These are phyloP conservation scores for Lasioglossum zephyrum DNA, from an alignment of 2,888 invertebrate species.

Conservation along the genomic window DNA sequence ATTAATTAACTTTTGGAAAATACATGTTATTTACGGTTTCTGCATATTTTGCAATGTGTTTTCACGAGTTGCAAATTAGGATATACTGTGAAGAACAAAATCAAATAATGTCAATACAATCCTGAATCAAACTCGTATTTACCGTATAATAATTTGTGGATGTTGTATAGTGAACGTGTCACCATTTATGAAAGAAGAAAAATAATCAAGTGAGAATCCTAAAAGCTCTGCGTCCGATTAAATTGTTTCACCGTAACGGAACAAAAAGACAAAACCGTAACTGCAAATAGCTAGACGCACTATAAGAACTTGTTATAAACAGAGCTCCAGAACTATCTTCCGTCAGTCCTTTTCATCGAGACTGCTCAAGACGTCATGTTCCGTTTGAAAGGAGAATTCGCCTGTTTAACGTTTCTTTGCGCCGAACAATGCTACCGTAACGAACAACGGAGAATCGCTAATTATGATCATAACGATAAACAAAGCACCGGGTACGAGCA, in stretches of 20 bases:
- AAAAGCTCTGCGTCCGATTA: not conserved
- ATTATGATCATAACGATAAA: not conserved
- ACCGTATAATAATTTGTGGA: not conserved
- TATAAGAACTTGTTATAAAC: not conserved
- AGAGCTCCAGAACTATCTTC: not conserved
- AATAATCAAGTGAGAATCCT: not conserved
- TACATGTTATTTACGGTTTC: not conserved
- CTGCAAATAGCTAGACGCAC: not conserved
- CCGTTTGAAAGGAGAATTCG: not conserved
- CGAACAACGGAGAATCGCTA: not conserved
- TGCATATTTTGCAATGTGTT: not conserved
- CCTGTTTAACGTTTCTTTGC: not conserved
- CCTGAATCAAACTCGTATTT: not conserved
- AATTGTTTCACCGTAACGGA: not conserved
- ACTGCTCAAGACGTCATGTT: not conserved
- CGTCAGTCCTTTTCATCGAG: not conserved
- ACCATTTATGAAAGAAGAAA: not conserved
- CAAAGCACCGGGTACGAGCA: not conserved
- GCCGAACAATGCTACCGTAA: not conserved
- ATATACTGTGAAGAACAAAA: not conserved
- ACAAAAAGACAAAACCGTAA: not conserved
- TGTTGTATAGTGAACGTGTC: not conserved
- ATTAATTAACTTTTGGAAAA: not conserved
- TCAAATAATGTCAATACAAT: not conserved
- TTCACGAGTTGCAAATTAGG: not conserved